Base-by-base conservation (phyloP, 2,888 invertebrate genomes). In the Aproaerema taeniolella region DNA sequence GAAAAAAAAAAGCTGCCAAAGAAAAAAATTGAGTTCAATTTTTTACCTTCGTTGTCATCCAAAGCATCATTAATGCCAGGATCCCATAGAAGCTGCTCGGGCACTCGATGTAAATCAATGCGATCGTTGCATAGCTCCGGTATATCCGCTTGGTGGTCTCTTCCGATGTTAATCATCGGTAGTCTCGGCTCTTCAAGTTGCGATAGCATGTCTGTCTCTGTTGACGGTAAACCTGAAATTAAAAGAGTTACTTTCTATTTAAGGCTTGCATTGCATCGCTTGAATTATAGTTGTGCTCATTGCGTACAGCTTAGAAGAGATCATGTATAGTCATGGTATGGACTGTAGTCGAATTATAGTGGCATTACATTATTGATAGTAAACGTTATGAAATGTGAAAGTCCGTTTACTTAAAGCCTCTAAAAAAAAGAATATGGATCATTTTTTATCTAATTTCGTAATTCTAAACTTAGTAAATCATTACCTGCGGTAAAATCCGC, bases 121-220 rank as follows among this genome's bases (percentile, higher is more conserved):
- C 82, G 87, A 64, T 77, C 88, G 55, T 69, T 72, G 50, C 77
- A 81, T 20, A 80, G 51, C 43, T 83, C 77, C 7, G 96, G 95
- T 63, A 96, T 89, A 38, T 90, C 90, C 0, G 95, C 95, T 77
- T 98, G 98, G 76, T 93, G 96, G 46, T 95, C 92, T 2, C 91
- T 86, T 1, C 97, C 97, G 42, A 97, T 89, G 70, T 97, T 98
- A 41, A 97, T 94, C 71, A 93, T 92, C 0, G 95, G 94, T 37
- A 90, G 90, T 10, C 69, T 61, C 3, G 71, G 74, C 41, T 80
- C 83, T 43, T 79, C 83, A 17, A 70, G 47, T 34, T 82, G 78
- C 1, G 71, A 52, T n/a, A 74, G 42, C 32, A 75, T 58, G 29
- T 82, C 79, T 3, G 61, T 62, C 46, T 80, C 78, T 10, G 66